Evolutionary conservation across 1,140 invertebrate genomes (phyloP).

Genomic region (Cardiocondyla obscurior): DNA sequence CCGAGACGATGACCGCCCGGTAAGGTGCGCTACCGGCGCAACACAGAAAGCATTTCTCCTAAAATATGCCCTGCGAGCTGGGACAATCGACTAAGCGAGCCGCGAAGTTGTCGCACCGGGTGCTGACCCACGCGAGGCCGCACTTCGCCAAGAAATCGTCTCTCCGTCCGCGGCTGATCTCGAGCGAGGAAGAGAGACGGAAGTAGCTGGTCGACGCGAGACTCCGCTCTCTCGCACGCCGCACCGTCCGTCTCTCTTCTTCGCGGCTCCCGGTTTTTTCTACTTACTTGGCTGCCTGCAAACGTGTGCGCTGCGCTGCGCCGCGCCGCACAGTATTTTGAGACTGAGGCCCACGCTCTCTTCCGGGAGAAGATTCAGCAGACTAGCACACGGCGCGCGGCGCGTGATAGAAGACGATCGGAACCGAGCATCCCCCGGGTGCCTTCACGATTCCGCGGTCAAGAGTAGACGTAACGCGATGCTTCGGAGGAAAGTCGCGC

Average conservation of each 20-base stretch:
- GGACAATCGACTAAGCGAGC: too few relatives aligned
- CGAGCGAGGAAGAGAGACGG: conserved; percentile 25
- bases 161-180: background rate
- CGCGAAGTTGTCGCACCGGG: too few relatives aligned
- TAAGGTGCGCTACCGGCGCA: conserved; percentile 64
- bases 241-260: background rate
- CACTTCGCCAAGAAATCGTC: conserved; percentile 13
- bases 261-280: conserved; percentile 48
- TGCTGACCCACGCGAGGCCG: conserved; percentile 4
- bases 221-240: background rate
- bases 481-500: conserved; percentile 36
- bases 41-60: conserved; percentile 16
- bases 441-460: conserved; percentile 30
- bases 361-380: conserved; percentile 70
- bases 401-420: conserved; percentile 61
- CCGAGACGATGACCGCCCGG: conserved; percentile 64
- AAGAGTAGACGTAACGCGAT: conserved; percentile 17
- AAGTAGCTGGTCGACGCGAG: background rate
- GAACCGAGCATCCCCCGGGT: conserved; percentile 58
- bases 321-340: conserved; percentile 70
- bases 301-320: conserved; percentile 58
- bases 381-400: conserved; percentile 59
- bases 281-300: conserved; percentile 73
- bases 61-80: background rate
- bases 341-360: conserved; percentile 75